Base-by-base conservation (phyloP, 1,140 invertebrate species). In the Galleria mellonella region DNA sequence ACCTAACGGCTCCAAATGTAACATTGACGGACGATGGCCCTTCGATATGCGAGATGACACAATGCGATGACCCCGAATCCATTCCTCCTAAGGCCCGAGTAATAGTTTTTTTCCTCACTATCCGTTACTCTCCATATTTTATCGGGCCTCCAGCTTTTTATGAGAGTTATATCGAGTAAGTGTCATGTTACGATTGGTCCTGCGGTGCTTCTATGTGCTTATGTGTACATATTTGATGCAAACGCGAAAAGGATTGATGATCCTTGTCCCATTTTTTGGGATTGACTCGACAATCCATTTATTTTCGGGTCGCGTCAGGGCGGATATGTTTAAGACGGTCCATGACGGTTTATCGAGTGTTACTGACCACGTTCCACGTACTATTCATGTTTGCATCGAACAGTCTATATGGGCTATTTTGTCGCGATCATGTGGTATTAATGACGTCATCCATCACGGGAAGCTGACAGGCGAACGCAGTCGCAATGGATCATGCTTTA, bases 61-160 rank as follows among this genome's bases (percentile, higher is more conserved):
- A 70, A 71, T 70, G 59, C 55, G 67, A 72, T 76, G 71, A 67
- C 72, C 72, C 69, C 35, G 59, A 53, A 72, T 69, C 62, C 72
- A 77, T 78, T 75, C 58, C 56, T 58, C 50, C 38, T 45, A 48
- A 55, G 59, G 48, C 53, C 58, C 45, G 7, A 48, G 56, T 70
- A 76, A 76, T 73, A 73, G 72, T 68, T 73, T 68, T 63, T 50
- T 56, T 43, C 54, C 47, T 53, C 51, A 55, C 59, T 61, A 62
- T 61, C 54, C 55, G 58, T 54, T 59, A 49, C 55, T 63, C 51
- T 56, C 62, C 57, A 69, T 69, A 69, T 72, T 69, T 72, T 63
- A 69, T 61, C 62, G 60, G 50, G 32, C 50, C 46, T 42, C 46
- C 39, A 14, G 39, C 29, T 59, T 63, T 69, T 66, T 70, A 70